phyloP scores from a whole-genome alignment of 2,797 vertebrate species.

The Momotus momota region DNA sequence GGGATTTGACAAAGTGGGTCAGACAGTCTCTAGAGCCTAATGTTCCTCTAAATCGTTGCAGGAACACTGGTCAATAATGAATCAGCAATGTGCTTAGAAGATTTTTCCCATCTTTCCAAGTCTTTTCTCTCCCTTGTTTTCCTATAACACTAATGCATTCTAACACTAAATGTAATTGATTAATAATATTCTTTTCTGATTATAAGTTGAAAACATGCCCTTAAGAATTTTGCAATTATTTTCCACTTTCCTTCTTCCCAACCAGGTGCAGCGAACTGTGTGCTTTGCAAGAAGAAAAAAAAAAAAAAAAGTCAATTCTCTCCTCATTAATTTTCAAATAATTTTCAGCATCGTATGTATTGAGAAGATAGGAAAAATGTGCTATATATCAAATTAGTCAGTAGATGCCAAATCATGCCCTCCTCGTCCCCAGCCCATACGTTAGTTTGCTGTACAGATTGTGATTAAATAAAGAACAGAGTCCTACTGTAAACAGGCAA shows the following conservation, averaged over 20 bases:
- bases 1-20: neutral
- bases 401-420: constrained; percentile 8
- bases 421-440: constrained; percentile 7
- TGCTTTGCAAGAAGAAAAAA: neutral
- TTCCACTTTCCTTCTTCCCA: neutral
- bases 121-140: neutral
- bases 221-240: constrained; percentile 7
- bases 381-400: constrained; percentile 47
- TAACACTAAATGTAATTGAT: neutral
- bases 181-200: neutral
- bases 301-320: neutral
- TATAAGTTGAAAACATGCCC: constrained; percentile 1
- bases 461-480: constrained; percentile 34
- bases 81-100: neutral
- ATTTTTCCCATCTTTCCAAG: neutral
- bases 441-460: constrained; percentile 18
- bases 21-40: neutral
- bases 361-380: constrained; percentile 20
- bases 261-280: neutral
- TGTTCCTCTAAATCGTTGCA: neutral
- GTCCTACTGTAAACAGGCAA: neutral
- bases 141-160: neutral
- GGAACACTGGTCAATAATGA: neutral
- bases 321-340: constrained; percentile 33
- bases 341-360: neutral